Base-by-base conservation (phyloP, 1,140 invertebrate genomes). In the Caerostris darwini region DNA sequence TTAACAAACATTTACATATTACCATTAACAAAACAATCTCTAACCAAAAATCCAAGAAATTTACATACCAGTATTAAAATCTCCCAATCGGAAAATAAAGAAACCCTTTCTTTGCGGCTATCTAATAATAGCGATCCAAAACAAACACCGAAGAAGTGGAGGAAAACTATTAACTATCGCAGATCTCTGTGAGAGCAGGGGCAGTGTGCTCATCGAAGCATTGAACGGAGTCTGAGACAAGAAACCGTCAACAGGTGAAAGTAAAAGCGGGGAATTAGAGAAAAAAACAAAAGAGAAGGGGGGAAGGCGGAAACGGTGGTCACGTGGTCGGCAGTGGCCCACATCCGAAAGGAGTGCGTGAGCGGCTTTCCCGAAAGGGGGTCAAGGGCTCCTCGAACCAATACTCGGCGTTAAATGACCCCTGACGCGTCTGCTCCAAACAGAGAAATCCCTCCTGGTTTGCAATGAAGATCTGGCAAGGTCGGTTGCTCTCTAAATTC, bases 271-370 rank as follows among this genome's bases (percentile, higher is more conserved):
- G 14, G 54, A 10, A 85, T 85, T 59, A 85, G 64, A 53, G 34
- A 87, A 81, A 64, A 61, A 59, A 87, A 85, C 50, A 71, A 69
- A 90, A 71, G 4, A 19, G n/a, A 83, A 61, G 17, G 77, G 81
- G 82, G 71, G 90, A 34, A 93, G 53, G 56, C 17, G 34, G 54
- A 59, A 50, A 54, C 3, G 14, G 10, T 7, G 34, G 59, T 93
- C 91, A 93, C 91, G 91, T 93, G 91, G 82, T 93, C 91, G 91
- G 56, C 91, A 93, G 91, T 93, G 91, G 91, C 91, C 91, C 91
- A 93, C 91, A 86, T 93, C 91, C 91, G 82, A 93, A 69, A 83
- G 90, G 34, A 50, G 57, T 77, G 69, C 56, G 57, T 71, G 69
- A 77, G 67, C 5, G 34, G 50, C 54, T 61, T 91, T 53, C 56